Percentiles rank a stretch among this genome's conserved stretches.
These are phyloP conservation scores for Habropoda laboriosa DNA, from an alignment of 1,140 invertebrate species.

Conservation along the genomic window DNA sequence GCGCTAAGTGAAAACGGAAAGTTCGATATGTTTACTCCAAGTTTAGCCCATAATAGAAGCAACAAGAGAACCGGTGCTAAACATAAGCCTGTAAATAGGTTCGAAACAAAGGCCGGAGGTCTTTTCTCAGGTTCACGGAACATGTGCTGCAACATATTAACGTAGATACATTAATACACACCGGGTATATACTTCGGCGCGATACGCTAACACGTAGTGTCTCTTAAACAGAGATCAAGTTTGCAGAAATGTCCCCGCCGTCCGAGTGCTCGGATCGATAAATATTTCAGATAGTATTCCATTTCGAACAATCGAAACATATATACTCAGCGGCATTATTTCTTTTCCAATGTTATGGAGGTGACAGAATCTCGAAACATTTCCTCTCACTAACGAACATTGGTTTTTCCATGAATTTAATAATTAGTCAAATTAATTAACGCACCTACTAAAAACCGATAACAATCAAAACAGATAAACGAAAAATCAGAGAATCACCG, in stretches of 20 bases:
- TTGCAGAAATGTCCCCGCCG: conserved; percentile 10
- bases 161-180: too few relatives aligned
- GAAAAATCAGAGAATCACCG: too few relatives aligned
- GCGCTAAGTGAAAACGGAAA: conserved; percentile 90
- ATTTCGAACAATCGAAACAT: conserved; percentile 17
- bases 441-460: too few relatives aligned
- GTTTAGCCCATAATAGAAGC: conserved; percentile 92
- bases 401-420: too few relatives aligned
- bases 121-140: conserved; percentile 96
- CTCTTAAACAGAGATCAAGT: too few relatives aligned
- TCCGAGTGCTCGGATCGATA: conserved; percentile 4
- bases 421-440: background rate
- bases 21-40: conserved; percentile 94
- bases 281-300: background rate
- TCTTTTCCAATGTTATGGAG: conserved; percentile 78
- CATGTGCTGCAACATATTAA: conserved; percentile 86
- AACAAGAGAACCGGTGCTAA: conserved; percentile 92
- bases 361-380: conserved; percentile 67
- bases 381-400: conserved; percentile 77
- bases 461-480: too few relatives aligned
- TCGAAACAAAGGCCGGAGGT: conserved; percentile 92
- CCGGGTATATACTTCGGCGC: too few relatives aligned
- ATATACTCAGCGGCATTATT: conserved; percentile 55
- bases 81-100: conserved; percentile 93
- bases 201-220: too few relatives aligned